Conservation (phyloP, 2,797 vertebrate genomes). For the Lacerta agilis region DNA sequence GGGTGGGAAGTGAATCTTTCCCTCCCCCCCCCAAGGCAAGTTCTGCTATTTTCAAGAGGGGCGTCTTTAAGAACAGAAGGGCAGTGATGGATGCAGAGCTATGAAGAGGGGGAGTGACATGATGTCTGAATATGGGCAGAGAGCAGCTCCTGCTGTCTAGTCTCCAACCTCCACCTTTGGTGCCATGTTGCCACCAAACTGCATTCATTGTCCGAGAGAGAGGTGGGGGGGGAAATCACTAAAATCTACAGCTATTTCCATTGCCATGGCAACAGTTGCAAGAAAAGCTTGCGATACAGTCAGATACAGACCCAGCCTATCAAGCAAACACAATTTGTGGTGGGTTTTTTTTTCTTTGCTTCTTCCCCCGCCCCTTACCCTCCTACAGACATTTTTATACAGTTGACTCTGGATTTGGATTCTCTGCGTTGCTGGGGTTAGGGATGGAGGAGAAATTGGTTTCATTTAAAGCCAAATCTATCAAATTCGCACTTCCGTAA, state of each 20-base stretch:
- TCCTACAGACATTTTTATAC: conserved; percentile 2
- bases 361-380: background rate
- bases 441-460: too few relatives aligned
- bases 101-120: background rate
- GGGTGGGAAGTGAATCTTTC: conserved; percentile 48
- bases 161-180: conserved; percentile 18
- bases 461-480: too few relatives aligned
- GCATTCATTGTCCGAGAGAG: conserved; percentile 28
- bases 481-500: too few relatives aligned
- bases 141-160: background rate
- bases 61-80: conserved; percentile 31
- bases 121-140: background rate
- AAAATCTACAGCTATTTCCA: conserved; percentile 57
- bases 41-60: conserved; percentile 18
- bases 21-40: background rate
- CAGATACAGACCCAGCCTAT: conserved; percentile 15
- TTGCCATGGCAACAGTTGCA: conserved; percentile 67
- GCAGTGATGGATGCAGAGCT: background rate
- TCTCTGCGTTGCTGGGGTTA: background rate
- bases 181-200: conserved; percentile 25
- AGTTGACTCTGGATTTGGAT: background rate
- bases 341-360: conserved; percentile 33
- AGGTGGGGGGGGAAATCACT: background rate
- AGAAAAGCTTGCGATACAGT: conserved; percentile 45
- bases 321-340: conserved; percentile 32